Conservation (phyloP, 2,797 vertebrate genomes). For the Propithecus deckenii region DNA sequence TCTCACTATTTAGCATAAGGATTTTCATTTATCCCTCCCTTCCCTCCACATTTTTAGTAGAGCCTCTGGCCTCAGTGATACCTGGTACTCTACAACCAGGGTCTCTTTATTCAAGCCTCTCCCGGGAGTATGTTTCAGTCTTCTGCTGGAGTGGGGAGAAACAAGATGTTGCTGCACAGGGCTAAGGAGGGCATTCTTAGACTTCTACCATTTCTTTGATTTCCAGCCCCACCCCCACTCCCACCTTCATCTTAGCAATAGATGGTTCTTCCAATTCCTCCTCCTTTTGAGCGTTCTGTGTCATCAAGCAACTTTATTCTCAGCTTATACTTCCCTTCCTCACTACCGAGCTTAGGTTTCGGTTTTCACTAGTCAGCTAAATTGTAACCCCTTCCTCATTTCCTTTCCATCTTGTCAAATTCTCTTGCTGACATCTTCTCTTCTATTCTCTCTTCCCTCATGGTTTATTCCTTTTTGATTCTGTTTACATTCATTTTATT, state of each 20-base stretch:
- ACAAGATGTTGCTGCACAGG: neutral
- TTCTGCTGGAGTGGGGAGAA: neutral
- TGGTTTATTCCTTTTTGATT: neutral
- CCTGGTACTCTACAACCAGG: neutral
- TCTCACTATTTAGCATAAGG: neutral
- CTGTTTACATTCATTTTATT: neutral
- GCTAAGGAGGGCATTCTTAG: neutral
- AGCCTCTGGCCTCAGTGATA: neutral
- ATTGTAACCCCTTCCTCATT: neutral
- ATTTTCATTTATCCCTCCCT: neutral
- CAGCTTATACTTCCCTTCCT: neutral
- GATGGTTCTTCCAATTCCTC: neutral
- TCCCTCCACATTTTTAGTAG: neutral
- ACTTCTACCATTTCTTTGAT: neutral
- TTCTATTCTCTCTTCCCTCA: neutral
- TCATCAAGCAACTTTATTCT: neutral
- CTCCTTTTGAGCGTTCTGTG: neutral
- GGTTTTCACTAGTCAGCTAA: neutral
- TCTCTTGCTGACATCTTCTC: neutral
- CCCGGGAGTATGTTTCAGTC: neutral
- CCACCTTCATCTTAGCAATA: neutral
- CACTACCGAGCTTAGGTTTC: neutral
- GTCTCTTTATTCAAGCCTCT: neutral
- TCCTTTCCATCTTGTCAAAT: neutral
- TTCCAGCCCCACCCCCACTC: neutral